Conservation (phyloP, 2,888 invertebrate species). For the Sturmia bella region DNA sequence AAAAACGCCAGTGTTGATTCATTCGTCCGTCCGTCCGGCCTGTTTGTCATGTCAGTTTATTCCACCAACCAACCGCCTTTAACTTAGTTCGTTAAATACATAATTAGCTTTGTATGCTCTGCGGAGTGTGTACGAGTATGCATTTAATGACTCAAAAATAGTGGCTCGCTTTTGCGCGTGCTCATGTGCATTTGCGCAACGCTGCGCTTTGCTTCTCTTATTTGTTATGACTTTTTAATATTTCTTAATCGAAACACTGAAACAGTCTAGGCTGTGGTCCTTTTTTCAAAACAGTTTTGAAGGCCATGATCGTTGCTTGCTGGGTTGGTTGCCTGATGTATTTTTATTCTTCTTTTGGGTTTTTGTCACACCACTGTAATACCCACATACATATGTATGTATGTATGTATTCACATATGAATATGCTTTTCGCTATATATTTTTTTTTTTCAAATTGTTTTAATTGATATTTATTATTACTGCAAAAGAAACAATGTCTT, state of each 20-base stretch:
- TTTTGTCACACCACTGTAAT: too few relatives aligned
- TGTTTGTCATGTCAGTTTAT: too few relatives aligned
- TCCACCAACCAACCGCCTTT: not conserved
- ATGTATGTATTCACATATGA: too few relatives aligned
- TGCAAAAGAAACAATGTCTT: too few relatives aligned
- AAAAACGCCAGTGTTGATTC: not conserved
- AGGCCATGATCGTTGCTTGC: constrained; percentile 63
- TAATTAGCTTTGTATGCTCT: constrained; percentile 20
- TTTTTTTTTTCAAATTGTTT: too few relatives aligned
- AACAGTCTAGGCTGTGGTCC: constrained; percentile 12
- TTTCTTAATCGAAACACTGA: constrained; percentile 44
- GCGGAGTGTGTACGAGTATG: too few relatives aligned
- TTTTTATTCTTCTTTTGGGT: too few relatives aligned
- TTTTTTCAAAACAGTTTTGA: constrained; percentile 52
- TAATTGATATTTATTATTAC: too few relatives aligned
- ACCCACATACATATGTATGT: too few relatives aligned
- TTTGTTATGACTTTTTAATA: constrained; percentile 4
- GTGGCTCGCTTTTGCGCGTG: constrained; percentile 22
- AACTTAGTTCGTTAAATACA: constrained; percentile 4
- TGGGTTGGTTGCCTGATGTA: too few relatives aligned
- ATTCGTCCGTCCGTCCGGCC: not conserved
- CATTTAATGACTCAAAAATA: constrained; percentile 43
- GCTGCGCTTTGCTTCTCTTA: constrained; percentile 37
- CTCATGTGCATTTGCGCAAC: constrained; percentile 64
- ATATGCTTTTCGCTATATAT: too few relatives aligned